phyloP scores from a whole-genome alignment of 2,113 vertebrate genomes.

The Entosphenus tridentatus region DNA sequence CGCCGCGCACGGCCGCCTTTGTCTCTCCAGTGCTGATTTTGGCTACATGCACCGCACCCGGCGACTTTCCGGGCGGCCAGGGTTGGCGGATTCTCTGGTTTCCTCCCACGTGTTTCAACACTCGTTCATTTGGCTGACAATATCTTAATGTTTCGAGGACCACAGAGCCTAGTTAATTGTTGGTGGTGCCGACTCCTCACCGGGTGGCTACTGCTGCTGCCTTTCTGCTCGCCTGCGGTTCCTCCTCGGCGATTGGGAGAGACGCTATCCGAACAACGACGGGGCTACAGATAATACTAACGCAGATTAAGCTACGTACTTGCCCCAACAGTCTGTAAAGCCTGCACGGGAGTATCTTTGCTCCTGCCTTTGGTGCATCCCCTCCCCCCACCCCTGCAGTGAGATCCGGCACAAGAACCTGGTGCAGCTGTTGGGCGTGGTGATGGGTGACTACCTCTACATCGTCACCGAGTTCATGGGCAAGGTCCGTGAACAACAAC shows the following conservation, averaged over 20 bases:
- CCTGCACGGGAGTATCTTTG: accelerated
- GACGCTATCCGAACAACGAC: background rate
- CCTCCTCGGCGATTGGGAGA: no score
- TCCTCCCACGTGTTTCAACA: no score
- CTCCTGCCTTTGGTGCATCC: background rate
- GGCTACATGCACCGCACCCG: no score
- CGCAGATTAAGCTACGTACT: background rate
- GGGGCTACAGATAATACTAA: background rate
- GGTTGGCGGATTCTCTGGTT: no score
- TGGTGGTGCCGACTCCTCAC: no score
- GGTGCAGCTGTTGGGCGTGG: conserved; percentile 51
- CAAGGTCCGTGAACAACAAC: conserved; percentile 28
- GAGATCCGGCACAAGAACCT: conserved; percentile 64
- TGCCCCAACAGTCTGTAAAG: background rate
- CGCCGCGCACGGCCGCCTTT: background rate
- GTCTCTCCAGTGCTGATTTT: background rate
- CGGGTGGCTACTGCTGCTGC: no score
- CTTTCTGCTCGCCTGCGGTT: no score
- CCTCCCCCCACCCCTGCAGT: conserved; percentile 18
- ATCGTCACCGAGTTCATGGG: conserved; percentile 74
- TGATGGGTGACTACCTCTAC: conserved; percentile 55
- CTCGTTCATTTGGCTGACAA: no score
- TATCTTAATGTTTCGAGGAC: no score
- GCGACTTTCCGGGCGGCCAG: no score
- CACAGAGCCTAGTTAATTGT: no score